Evolutionary conservation across 2,888 invertebrate species (phyloP), one percentile per base, ranked within the genome.

Genomic region (Pimpla rufipes): DNA sequence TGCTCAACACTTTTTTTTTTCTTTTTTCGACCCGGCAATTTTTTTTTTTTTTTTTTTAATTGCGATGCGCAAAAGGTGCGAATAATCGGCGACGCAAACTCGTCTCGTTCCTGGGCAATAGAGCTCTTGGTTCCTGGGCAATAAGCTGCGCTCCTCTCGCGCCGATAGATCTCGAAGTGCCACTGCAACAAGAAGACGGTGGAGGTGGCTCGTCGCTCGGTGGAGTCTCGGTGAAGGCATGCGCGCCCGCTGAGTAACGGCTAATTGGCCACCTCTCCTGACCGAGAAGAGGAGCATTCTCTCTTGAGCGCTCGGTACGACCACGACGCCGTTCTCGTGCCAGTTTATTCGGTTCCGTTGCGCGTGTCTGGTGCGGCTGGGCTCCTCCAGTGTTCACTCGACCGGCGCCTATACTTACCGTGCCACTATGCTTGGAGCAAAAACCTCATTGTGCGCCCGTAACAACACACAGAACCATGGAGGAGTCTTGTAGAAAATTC

Each of bases 191-290:
- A 57, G 79, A 83, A 66, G 71, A 16, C 37, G 59, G 57, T 76
- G 76, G 83, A 79, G 79, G 83, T 83, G 83, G 83, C 67, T 83
- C 68, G 70, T 42, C 57, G 83, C 59, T 79, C 70, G 76, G 78
- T 83, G 55, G 80, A 82, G 79, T 50, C 81, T 45, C 59, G 76
- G 76, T 79, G 70, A 79, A 79, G 76, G 71, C 83, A 88, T 88
- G 89, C 85, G 88, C 29, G 29, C 29, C 2, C 85, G 81, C 83
- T 87, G 89, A 90, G 90, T 92, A 92, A 92, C 92, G 92, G 92
- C 92, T 92, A 92, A 93, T 92, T 92, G 92, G 89, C 92, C 92
- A 91, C 90, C 89, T 91, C 91, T 90, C 89, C 90, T 88, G 88
- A 87, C 86, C 83, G 84, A 87, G 89, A 76, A 85, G 83, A 88